Evolutionary conservation across 2,113 vertebrate genomes (phyloP), one percentile per base, ranked within the genome.

Genomic region (Regulus satrapa): DNA sequence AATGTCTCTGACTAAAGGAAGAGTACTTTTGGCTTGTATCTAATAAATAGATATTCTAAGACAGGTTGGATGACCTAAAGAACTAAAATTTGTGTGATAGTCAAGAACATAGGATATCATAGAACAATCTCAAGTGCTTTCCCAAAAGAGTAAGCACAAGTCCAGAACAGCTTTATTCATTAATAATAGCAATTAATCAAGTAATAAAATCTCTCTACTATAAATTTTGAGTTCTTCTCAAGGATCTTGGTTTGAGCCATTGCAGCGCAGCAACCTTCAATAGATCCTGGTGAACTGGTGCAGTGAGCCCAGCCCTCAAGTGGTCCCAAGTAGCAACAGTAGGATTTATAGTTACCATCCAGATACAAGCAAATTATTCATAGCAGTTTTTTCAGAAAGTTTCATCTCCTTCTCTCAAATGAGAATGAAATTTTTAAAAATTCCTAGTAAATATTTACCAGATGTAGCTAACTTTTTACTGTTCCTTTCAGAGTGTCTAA

Each of bases 321-420:
- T 12, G 2, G 4, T 52, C 3, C 18, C 24, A 49, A 21, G 3
- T 14, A 38, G 3, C 15, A 11, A 8, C 17, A 20, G 3, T 62
- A 69, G 63, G 8, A 43, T 55, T 45, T 32, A 59, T 23, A 61
- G 29, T 29, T 76, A 43, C 18, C 29, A 36, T 31, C 7, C 19
- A 10, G 14, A 73, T n/a, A 40, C 58, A 23, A 73, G 7, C 18
- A 66, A 85, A 25, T 17, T 64, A 41, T 62, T 86, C 26, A 26
- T 13, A 58, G 7, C 5, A 43, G 10, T 71, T 79, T 94, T 46
- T 74, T 89, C 32, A 59, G 31, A 59, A 81, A 73, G 3, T 61
- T 82, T 72, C 0, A 32, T 55, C 68, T 62, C 29, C 8, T 74
- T 87, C 6, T 74, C 10, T 51, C 10, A 19, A 12, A 25, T 5